These are phyloP conservation scores for Sibirionetta formosa DNA, from an alignment of 2,797 vertebrate genomes.

Conservation along the genomic window DNA sequence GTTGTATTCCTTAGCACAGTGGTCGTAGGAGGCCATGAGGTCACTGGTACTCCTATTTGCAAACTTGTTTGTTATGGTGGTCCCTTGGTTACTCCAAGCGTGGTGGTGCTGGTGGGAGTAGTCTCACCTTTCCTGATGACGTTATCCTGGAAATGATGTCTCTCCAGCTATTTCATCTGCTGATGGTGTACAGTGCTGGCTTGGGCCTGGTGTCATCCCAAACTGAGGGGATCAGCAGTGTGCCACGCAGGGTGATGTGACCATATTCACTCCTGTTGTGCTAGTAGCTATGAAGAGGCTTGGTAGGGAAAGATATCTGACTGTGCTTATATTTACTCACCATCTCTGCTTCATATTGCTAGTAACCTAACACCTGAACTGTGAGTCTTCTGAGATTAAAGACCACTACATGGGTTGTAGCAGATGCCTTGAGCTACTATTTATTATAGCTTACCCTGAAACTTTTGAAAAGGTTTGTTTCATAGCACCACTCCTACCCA, in stretches of 20 bases:
- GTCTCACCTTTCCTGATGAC: neutral
- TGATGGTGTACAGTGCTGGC: neutral
- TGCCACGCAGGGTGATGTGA: neutral
- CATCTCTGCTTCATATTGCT: constrained; percentile 51
- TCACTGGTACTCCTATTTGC: neutral
- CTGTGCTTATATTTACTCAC: constrained; percentile 17
- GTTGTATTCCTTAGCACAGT: neutral
- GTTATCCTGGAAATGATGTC: neutral
- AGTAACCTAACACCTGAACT: neutral
- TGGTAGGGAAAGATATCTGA: neutral
- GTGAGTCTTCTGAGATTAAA: neutral
- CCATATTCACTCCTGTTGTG: neutral
- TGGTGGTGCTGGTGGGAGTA: neutral
- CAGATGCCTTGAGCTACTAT: neutral
- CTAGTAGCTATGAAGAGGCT: neutral
- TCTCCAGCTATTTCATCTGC: neutral
- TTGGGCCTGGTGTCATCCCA: neutral
- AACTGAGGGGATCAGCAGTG: accelerated
- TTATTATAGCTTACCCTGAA: neutral
- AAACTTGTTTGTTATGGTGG: neutral
- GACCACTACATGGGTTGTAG: neutral
- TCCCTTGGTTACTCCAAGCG: neutral
- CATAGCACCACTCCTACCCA: neutral
- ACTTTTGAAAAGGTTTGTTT: neutral
- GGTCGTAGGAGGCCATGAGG: neutral